These are phyloP conservation scores for Drosophila sturtevanti DNA, from an alignment of 1,140 invertebrate genomes.

Conservation along the genomic window DNA sequence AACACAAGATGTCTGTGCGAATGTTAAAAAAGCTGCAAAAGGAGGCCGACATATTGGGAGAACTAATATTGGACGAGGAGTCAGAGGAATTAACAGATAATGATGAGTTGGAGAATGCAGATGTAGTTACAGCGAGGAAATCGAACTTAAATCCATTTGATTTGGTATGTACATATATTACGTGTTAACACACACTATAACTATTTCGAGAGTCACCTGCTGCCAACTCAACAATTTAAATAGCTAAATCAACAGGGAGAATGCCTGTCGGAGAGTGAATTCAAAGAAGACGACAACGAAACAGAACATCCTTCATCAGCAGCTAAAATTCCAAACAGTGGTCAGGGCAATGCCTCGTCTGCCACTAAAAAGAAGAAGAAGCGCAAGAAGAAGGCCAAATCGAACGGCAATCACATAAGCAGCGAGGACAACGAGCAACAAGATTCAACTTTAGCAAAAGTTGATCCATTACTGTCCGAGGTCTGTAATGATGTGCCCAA, in stretches of 20 bases:
- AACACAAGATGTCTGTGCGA: slow-evolving; percentile 85
- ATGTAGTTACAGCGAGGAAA: slow-evolving; percentile 76
- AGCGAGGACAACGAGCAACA: slow-evolving; percentile 85
- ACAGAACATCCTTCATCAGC: slow-evolving; percentile 84
- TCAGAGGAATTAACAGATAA: slow-evolving; percentile 65
- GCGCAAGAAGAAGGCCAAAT: slow-evolving; percentile 86
- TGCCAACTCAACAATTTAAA: slow-evolving; percentile 31
- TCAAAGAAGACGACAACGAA: slow-evolving; percentile 88
- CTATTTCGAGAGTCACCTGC: slow-evolving; percentile 1
- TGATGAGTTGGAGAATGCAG: slow-evolving; percentile 82
- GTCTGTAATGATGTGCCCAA: slow-evolving; percentile 59
- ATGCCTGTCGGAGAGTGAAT: slow-evolving; percentile 87
- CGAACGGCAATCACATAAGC: slow-evolving; percentile 83
- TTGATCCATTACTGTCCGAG: slow-evolving; percentile 72
- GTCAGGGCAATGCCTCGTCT: background rate
- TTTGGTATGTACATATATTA: slow-evolving; percentile 34
- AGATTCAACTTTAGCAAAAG: slow-evolving; percentile 69
- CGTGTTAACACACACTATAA: background rate
- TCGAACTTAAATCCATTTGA: slow-evolving; percentile 66
- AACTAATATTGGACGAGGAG: slow-evolving; percentile 61
- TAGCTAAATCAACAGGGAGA: slow-evolving; percentile 85
- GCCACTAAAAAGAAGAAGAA: slow-evolving; percentile 87
- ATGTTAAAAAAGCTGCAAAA: slow-evolving; percentile 86
- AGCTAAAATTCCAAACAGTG: background rate
- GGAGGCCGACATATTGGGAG: slow-evolving; percentile 80